phyloP scores from a whole-genome alignment of 2,797 vertebrate species.

The Eutrigla gurnardus region DNA sequence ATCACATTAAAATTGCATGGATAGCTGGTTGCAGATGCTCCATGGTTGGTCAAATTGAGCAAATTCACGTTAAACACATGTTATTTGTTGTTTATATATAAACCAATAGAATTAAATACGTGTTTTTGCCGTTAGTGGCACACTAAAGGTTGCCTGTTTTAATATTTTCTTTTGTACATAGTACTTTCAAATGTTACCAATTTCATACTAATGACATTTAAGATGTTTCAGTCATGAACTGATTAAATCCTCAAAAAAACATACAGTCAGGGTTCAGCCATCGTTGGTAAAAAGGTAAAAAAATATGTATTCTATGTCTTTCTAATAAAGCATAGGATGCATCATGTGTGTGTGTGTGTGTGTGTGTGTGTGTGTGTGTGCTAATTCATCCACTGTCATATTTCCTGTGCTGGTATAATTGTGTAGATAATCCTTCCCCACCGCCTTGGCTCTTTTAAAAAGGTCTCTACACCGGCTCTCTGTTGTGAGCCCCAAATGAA shows the following conservation, averaged over 20 bases:
- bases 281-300: background rate
- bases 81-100: background rate
- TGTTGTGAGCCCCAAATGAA: constrained; percentile 53
- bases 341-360: background rate
- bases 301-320: background rate
- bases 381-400: constrained; percentile 23
- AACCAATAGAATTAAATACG: background rate
- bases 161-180: background rate
- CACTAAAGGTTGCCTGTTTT: background rate
- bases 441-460: constrained; percentile 41
- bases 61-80: background rate
- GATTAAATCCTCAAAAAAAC: background rate
- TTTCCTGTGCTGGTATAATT: constrained; percentile 21
- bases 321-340: background rate
- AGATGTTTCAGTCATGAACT: background rate
- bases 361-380: background rate
- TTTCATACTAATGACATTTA: background rate
- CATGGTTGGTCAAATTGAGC: too few species aligned
- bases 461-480: constrained; percentile 46
- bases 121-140: background rate
- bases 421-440: constrained; percentile 29
- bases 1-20: too few species aligned
- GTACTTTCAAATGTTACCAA: too few species aligned
- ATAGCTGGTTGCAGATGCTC: too few species aligned
- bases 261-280: background rate